Evolutionary conservation across 1,140 invertebrate species (phyloP), one percentile per base, ranked within the genome.

Genomic region (Drosophila rhopaloa): DNA sequence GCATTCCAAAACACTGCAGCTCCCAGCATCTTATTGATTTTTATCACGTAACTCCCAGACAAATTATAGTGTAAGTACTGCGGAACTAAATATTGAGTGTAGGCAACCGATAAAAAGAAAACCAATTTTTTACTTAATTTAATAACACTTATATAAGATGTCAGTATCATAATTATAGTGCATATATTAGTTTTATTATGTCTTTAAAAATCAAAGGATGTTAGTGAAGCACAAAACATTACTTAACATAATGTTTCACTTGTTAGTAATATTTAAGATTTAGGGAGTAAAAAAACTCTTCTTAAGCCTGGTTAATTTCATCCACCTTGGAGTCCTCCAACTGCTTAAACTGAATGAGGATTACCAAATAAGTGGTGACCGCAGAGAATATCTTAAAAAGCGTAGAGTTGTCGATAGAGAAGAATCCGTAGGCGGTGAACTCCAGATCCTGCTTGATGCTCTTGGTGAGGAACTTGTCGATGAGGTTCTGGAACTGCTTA

Each of bases 321-420:
- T 84, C 81, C 51, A 76, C 35, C 50, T 92, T 92, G 1, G 91
- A 91, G 54, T 92, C 91, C 63, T 92, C 91, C 7, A 92, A 59
- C 56, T 92, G 89, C 47, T 92, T 92, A 5, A 92, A 92, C 40
- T 92, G 91, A 32, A 92, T 92, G 11, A 92, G 59, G 8, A 92
- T 92, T 6, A 92, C 91, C 63, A 92, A 57, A 41, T 92, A 92
- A 0, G 91, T 92, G 29, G 91, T 92, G 0, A 92, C 91, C 14
- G 91, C 91, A 5, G 91, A 92, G 41, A 92, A 91, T 27, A 92
- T 92, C 79, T 92, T 92, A 10, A 92, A 92, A 5, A 92, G 74
- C 1, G 91, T 92, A 0, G 91, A 92, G 61, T 91, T 92, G 29
- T 92, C 91, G 11, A 92, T 92, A 10, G 90, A 70, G 55, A 92